phyloP scores from a whole-genome alignment of 2,797 vertebrate species.

The Intellagama lesueurii region DNA sequence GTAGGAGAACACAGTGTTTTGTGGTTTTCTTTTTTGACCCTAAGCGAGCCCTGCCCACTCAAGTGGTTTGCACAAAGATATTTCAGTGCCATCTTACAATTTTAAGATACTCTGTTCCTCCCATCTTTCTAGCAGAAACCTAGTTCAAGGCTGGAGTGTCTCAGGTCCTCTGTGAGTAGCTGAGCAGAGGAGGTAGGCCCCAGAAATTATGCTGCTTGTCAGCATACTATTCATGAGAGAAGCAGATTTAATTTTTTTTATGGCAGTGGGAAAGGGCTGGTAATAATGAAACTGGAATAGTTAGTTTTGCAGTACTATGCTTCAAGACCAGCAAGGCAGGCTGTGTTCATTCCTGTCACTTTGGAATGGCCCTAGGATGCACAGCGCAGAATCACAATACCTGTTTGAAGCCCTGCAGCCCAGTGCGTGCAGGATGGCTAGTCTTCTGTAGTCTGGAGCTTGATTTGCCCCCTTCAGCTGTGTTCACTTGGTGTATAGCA shows the following conservation, averaged over 20 bases:
- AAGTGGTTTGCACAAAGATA: neutral
- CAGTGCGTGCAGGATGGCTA: neutral
- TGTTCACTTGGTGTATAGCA: neutral
- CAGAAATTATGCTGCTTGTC: neutral
- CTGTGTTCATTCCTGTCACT: neutral
- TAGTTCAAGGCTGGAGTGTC: neutral
- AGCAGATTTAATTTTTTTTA: conserved; percentile 10
- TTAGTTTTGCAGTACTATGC: neutral
- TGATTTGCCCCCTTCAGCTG: neutral
- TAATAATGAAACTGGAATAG: neutral
- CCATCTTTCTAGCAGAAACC: neutral
- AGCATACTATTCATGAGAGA: neutral
- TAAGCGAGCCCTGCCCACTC: neutral
- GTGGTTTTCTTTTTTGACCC: neutral
- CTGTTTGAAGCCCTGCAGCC: neutral
- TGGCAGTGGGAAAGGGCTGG: neutral
- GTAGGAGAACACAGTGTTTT: neutral
- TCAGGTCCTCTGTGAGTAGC: neutral
- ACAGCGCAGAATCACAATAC: neutral
- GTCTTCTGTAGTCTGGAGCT: neutral
- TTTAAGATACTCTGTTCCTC: neutral
- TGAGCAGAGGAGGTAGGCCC: neutral
- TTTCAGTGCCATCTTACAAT: neutral
- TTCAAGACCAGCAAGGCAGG: neutral
- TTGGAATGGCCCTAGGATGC: neutral